A percentile compares a stretch with the other conserved stretches of the same genome.
phyloP scores from a whole-genome alignment of 1,140 invertebrate species.

The Lordiphosa mommai region DNA sequence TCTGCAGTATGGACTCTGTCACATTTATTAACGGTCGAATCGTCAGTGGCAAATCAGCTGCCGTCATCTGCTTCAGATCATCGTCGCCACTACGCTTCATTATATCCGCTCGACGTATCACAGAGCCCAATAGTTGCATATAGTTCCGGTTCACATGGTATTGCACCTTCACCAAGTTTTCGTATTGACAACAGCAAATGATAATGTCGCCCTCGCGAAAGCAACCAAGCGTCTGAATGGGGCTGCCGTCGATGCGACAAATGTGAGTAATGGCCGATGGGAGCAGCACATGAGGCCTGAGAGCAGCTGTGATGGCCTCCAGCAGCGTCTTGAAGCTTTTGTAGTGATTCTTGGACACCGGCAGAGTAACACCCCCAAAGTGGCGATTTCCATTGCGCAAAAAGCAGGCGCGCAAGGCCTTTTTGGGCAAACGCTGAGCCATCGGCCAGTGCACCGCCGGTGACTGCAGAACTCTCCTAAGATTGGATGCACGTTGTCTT shows the following conservation, averaged over 20 bases:
- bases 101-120: background rate
- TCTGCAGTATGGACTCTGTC: background rate
- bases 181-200: constrained; percentile 24
- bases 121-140: background rate
- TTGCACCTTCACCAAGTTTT: background rate
- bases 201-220: constrained; percentile 4
- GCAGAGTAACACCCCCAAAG: no score
- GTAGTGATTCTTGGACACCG: no score
- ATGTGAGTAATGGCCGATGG: no score
- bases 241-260: no score
- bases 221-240: no score
- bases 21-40: constrained; percentile 8
- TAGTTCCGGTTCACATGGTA: constrained; percentile 11
- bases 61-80: background rate
- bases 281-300: no score
- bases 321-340: no score
- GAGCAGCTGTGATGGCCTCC: no score
- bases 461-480: background rate
- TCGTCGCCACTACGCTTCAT: background rate
- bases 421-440: background rate
- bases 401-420: constrained; percentile 15
- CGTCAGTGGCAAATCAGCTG: background rate
- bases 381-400: constrained; percentile 12
- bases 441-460: background rate
- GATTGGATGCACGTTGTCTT: no score